Evolutionary conservation across 1,140 invertebrate species (phyloP), one percentile per base, ranked within the genome.

Genomic region (Ptiloglossa arizonensis): DNA sequence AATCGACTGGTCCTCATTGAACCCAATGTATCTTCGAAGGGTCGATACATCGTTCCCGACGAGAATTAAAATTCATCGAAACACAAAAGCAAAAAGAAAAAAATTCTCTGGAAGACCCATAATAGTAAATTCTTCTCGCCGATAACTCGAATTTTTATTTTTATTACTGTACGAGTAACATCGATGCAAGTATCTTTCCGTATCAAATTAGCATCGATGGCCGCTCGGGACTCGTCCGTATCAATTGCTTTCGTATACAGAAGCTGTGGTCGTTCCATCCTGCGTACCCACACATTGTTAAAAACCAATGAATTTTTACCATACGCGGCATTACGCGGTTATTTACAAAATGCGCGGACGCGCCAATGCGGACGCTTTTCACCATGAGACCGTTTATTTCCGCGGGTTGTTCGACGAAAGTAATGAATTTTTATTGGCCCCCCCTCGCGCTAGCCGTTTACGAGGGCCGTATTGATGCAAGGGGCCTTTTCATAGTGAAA

Each of bases 381-480:
- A 29, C 24, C 38, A 17, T 1, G 17, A 17, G 19, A 72, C 46
- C 50, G 57, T 72, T 38, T 27, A 52, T 75, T 68, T 19, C 24
- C 41, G 5, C 8, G 6, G 66, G 11, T 29, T 59, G 48, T 62
- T 46, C 46, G 27, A 32, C 71, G 69, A 79, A 41, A 60, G 77
- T 79, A 79, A 79, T 79, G 70, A 79, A 79, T 75, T 75, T 75
- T 79, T 66, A 75, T 75, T 41, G 32, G 44, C 50, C 48, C 46
- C 50, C 24, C 54, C 48, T 35, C 17, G 24, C 48, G 59, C 32
- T 38, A 9, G 52, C 44, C 6, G 11, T 41, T 60, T 13, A 52
- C 19, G 29, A 9, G 5, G 5, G 22, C 3, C 5, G 24, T 2
- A 38, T 17, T 13, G 67, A 38, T 19, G 57, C 13, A n/a, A 5